phyloP scores from a whole-genome alignment of 1,140 invertebrate genomes.

The Brachionus rotundiformis region DNA sequence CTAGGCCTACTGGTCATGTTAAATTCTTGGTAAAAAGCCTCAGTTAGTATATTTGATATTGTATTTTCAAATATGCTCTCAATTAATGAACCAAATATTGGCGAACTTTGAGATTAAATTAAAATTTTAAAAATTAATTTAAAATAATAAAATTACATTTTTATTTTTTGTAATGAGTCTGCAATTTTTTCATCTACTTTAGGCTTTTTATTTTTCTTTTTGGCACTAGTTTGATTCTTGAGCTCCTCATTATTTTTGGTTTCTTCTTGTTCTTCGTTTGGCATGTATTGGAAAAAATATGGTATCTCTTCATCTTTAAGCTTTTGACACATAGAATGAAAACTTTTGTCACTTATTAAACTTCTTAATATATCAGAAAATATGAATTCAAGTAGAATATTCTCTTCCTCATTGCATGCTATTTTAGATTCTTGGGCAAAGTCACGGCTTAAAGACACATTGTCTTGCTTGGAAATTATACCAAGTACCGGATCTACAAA shows the following conservation, averaged over 20 bases:
- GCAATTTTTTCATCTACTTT: background rate
- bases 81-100: constrained; percentile 58
- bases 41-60: constrained; percentile 60
- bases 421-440: background rate
- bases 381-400: constrained; percentile 41
- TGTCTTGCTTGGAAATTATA: background rate
- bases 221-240: background rate
- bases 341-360: constrained; percentile 60
- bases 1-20: constrained; percentile 62
- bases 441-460: background rate
- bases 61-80: constrained; percentile 63
- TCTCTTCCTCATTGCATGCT: constrained; percentile 42
- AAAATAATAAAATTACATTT: constrained; percentile 3
- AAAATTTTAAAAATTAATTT: constrained; percentile 51
- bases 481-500: constrained; percentile 13
- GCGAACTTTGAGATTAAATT: constrained; percentile 53
- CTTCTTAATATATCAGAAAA: constrained; percentile 55
- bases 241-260: background rate
- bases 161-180: background rate
- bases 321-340: constrained; percentile 58
- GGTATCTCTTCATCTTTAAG: constrained; percentile 60
- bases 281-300: constrained; percentile 55
- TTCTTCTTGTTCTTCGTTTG: constrained; percentile 10
- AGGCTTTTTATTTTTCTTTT: background rate
- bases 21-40: constrained; percentile 61